Conservation (phyloP, 2,797 vertebrate species). For the Lemur catta region DNA sequence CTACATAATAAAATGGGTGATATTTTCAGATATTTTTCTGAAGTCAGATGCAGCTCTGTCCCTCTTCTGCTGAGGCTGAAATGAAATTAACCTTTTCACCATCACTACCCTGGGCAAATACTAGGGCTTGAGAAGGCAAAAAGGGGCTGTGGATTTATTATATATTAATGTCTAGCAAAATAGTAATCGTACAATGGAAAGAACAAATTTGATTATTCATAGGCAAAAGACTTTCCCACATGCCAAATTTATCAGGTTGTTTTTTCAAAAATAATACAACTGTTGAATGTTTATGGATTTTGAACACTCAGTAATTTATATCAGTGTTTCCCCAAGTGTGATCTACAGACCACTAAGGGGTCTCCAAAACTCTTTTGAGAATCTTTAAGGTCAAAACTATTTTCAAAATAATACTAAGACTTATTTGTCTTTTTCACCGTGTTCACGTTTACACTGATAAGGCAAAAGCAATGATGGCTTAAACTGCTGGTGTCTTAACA, state of each 20-base stretch:
- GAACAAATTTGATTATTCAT: background rate
- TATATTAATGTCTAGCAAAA: background rate
- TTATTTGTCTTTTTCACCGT: background rate
- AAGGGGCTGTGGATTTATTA: background rate
- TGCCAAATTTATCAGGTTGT: background rate
- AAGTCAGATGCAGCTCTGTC: background rate
- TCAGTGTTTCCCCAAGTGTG: background rate
- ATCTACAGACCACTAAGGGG: background rate
- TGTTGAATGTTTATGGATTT: background rate
- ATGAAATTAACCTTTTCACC: background rate
- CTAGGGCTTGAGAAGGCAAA: background rate
- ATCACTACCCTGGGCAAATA: background rate
- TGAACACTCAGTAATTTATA: background rate
- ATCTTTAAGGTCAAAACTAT: background rate
- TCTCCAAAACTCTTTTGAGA: background rate
- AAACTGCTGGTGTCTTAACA: background rate
- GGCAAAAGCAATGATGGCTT: background rate
- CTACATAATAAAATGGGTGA: background rate
- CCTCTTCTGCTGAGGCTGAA: background rate
- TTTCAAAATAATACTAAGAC: background rate
- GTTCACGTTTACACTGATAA: background rate
- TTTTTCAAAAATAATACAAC: background rate
- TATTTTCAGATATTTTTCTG: background rate
- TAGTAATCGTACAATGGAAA: background rate
- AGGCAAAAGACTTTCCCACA: background rate